These are phyloP conservation scores for Dasysyrphus tricinctus DNA, from an alignment of 2,888 invertebrate species.

Conservation along the genomic window DNA sequence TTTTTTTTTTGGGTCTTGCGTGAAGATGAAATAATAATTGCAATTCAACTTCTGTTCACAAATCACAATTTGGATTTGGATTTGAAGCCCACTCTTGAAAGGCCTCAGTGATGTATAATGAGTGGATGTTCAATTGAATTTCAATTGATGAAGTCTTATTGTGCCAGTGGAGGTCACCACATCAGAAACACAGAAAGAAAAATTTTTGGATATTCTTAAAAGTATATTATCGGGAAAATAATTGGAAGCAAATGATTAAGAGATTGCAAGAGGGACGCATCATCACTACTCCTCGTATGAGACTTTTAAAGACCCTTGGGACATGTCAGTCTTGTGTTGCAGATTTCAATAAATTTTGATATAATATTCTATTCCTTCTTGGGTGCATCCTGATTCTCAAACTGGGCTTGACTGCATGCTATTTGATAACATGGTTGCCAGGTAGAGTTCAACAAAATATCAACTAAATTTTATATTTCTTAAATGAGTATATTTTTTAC, in stretches of 20 bases:
- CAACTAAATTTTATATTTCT: too few species aligned
- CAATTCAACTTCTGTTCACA: conserved; percentile 65
- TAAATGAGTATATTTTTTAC: neutral
- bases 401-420: conserved; percentile 46
- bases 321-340: conserved; percentile 63
- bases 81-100: conserved; percentile 45
- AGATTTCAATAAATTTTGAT: conserved; percentile 36
- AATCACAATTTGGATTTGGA: conserved; percentile 35
- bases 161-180: conserved; percentile 41
- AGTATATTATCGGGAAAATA: conserved; percentile 26
- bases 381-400: neutral
- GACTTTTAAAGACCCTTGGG: conserved; percentile 35
- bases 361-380: neutral
- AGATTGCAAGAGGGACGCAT: conserved; percentile 60
- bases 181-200: conserved; percentile 23
- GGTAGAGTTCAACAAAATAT: neutral
- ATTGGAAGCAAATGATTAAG: conserved; percentile 50
- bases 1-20: conserved; percentile 17
- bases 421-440: conserved; percentile 24
- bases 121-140: conserved; percentile 44
- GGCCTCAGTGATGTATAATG: neutral
- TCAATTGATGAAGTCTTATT: conserved; percentile 58
- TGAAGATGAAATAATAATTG: conserved; percentile 66
- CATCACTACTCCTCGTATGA: neutral
- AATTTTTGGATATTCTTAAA: neutral